A percentile compares a stretch with the other conserved stretches of the same genome.
Evolutionary conservation across 2,113 vertebrate species (phyloP).

Genomic region (Brachypodius melanocephalos): DNA sequence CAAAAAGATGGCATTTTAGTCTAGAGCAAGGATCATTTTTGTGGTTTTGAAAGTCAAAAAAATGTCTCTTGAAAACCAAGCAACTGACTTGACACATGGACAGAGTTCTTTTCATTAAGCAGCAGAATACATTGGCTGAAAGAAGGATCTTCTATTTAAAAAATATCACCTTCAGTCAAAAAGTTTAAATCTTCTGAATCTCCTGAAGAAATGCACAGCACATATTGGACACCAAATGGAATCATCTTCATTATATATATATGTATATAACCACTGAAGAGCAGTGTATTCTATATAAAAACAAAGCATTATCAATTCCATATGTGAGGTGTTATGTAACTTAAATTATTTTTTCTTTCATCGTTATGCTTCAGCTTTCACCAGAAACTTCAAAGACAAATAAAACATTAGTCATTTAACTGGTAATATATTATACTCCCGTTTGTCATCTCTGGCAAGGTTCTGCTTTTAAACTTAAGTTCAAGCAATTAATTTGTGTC

Average conservation of each 20-base stretch:
- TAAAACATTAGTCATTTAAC: constrained; percentile 22
- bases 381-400: constrained; percentile 21
- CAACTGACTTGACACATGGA: neutral
- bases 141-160: neutral
- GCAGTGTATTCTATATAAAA: neutral
- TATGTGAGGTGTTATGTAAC: neutral
- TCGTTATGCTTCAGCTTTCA: neutral
- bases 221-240: neutral
- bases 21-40: neutral
- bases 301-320: neutral
- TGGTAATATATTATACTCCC: neutral
- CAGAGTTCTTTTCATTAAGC: neutral
- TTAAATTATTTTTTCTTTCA: constrained; percentile 7
- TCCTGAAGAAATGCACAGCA: neutral
- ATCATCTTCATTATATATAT: neutral
- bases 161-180: neutral
- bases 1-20: neutral
- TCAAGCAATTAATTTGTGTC: neutral
- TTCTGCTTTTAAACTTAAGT: neutral
- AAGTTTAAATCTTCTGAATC: neutral
- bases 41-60: neutral
- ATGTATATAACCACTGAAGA: neutral
- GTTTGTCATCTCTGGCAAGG: neutral
- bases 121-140: neutral
- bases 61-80: neutral